Evolutionary conservation across 2,113 vertebrate species (phyloP).

Genomic region (Tringa solitaria): DNA sequence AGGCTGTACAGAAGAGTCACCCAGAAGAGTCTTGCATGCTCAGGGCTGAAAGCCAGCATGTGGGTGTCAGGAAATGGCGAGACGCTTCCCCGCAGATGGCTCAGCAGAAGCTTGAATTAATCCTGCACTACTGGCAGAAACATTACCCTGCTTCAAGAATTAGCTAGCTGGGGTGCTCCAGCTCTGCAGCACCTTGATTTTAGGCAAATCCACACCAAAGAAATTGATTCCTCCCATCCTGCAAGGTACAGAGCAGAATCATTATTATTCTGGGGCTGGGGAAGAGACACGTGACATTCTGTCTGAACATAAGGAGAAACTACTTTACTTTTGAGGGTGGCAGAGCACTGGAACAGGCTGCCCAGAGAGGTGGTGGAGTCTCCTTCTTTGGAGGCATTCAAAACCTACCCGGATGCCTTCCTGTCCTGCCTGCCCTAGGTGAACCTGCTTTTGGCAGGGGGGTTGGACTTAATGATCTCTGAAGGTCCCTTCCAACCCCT

Average conservation of each 20-base stretch:
- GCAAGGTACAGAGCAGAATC: background rate
- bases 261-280: background rate
- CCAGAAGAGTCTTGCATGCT: background rate
- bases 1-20: background rate
- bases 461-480: background rate
- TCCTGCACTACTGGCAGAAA: background rate
- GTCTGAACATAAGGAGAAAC: background rate
- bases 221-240: background rate
- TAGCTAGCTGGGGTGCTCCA: background rate
- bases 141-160: background rate
- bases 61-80: background rate
- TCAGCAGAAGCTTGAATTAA: conserved; percentile 10
- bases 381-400: background rate
- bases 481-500: background rate
- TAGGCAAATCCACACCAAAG: background rate
- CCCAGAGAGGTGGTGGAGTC: background rate
- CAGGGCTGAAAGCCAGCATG: background rate
- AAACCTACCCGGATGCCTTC: background rate
- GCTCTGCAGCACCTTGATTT: background rate
- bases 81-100: conserved; percentile 12
- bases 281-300: background rate
- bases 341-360: background rate
- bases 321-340: background rate
- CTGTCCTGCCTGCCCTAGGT: background rate
- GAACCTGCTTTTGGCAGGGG: background rate